These are phyloP conservation scores for Drosophila eohydei DNA, from an alignment of 2,888 invertebrate species.

Conservation along the genomic window DNA sequence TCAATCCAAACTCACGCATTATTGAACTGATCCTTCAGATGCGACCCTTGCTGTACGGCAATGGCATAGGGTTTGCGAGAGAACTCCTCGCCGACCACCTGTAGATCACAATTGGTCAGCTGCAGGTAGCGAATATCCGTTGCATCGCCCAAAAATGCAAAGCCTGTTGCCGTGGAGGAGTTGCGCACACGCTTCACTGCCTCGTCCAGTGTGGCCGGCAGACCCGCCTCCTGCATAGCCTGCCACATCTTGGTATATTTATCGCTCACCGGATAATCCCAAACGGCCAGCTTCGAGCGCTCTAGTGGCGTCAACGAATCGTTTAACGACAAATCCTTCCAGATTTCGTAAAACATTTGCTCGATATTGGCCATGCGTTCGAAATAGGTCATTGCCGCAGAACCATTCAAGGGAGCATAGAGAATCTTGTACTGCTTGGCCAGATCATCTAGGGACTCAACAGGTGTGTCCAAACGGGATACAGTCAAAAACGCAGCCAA, in stretches of 20 bases:
- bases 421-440: conserved; percentile 98
- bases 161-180: conserved; percentile 91
- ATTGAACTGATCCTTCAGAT: conserved; percentile 96
- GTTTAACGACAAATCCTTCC: conserved; percentile 99
- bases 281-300: conserved; percentile 96
- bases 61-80: conserved; percentile 98
- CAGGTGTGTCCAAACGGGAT: conserved; percentile 95
- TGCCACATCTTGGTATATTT: conserved; percentile 99
- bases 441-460: conserved; percentile 96
- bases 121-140: conserved; percentile 91
- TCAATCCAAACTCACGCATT: conserved; percentile 90
- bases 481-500: conserved; percentile 98
- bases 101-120: conserved; percentile 88
- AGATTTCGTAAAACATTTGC: conserved; percentile 97
- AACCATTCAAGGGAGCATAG: conserved; percentile 95
- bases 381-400: conserved; percentile 96
- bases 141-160: conserved; percentile 97
- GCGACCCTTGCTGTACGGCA: conserved; percentile 98
- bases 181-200: conserved; percentile 91
- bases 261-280: conserved; percentile 99
- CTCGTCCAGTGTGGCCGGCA: conserved; percentile 92
- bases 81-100: conserved; percentile 98
- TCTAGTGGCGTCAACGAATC: conserved; percentile 96
- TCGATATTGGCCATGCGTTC: conserved; percentile 98
- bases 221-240: conserved; percentile 93